Base-by-base conservation (phyloP, 2,113 vertebrate genomes). In the Lycaon pictus region DNA sequence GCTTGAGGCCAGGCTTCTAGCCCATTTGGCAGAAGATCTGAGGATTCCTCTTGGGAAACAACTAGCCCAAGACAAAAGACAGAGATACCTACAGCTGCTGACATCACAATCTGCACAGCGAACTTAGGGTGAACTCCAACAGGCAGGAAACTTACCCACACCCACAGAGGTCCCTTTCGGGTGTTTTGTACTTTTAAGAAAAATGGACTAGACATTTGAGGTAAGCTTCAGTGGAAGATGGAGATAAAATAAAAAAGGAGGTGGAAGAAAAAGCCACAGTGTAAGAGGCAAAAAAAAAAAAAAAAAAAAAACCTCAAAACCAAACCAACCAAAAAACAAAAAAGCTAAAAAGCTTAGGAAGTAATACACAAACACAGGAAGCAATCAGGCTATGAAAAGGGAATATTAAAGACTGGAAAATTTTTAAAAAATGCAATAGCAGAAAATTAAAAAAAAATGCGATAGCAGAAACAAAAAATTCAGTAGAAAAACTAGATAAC, bases 321-420 rank as follows among this genome's bases (percentile, higher is more conserved):
- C 43, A 43, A 43, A 43, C 43, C 43, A 43, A 43, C 43, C 43
- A 55, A 86, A 58, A 22, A 74, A 92, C 74, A 63, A 43, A 11
- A 23, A 58, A 48, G 43, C 6, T 6, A 43, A 43, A 84, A 48
- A 32, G 9, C 43, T 43, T 20, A 48, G 13, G 11, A 77, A 83
- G 29, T 29, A 12, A 63, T 58, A 56, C 20, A 60, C 13, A 15
- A 55, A 63, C 13, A 74, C 3, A 60, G 55, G 71, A 88, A 96
- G 56, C 29, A 95, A 74, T 43, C 20, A 12, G 25, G 67, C 10
- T 87, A 60, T 43, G 25, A 74, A 87, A 84, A 93, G 76, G 35
- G 35, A 90, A 53, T 48, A 58, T 79, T 77, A 72, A 84, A 96
- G 55, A 60, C 11, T 76, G 25, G 55, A 92, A 93, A 84, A 92